These are phyloP conservation scores for Heliconius hermathena DNA, from an alignment of 1,140 invertebrate genomes.

Conservation along the genomic window DNA sequence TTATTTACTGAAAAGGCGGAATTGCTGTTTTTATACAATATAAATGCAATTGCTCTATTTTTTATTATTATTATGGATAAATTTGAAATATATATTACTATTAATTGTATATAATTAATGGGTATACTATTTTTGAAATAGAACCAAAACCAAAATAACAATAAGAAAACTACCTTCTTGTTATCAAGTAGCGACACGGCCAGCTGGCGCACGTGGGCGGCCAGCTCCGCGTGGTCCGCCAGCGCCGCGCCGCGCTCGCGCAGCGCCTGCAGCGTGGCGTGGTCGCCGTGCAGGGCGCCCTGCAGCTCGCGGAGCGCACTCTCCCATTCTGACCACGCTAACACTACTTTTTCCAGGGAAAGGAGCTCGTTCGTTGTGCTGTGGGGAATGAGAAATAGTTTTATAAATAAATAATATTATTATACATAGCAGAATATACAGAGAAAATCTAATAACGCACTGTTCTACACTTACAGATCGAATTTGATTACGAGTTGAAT, in stretches of 20 bases:
- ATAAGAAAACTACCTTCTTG: constrained; percentile 63
- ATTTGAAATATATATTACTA: no score
- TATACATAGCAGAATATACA: no score
- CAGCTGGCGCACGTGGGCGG: constrained; percentile 71
- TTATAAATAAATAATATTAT: no score
- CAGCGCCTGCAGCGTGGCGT: constrained; percentile 70
- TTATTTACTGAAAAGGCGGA: no score
- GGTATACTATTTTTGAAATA: no score
- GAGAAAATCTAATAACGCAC: no score
- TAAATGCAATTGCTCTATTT: no score
- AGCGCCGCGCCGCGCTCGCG: constrained; percentile 60
- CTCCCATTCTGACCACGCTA: constrained; percentile 82
- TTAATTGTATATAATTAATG: no score
- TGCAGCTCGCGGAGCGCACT: constrained; percentile 79
- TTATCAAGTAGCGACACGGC: constrained; percentile 74
- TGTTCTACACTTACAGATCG: no score
- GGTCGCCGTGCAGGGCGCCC: constrained; percentile 78
- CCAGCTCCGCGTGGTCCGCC: constrained; percentile 68
- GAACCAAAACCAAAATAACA: neutral
- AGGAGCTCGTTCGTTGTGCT: constrained; percentile 78
- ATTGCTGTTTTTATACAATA: no score
- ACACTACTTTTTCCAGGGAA: constrained; percentile 73
- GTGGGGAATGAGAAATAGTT: neutral
- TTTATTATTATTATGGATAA: no score
- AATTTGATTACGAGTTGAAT: no score